These are phyloP conservation scores for Brachyhypopomus gauderio DNA, from an alignment of 2,113 vertebrate species.

Conservation along the genomic window DNA sequence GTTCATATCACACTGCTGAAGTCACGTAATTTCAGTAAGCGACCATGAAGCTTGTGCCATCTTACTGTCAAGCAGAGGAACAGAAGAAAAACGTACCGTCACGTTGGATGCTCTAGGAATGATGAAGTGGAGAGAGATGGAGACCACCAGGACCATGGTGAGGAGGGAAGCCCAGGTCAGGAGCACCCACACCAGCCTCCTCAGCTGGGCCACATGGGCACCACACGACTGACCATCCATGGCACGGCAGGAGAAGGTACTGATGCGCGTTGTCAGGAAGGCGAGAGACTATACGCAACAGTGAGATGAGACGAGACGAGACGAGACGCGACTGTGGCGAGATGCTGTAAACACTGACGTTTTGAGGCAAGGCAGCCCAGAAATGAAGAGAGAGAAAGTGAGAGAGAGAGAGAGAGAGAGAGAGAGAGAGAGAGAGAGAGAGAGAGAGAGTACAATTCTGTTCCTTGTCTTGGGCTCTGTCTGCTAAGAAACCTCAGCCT, in stretches of 20 bases:
- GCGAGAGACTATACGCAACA: neutral
- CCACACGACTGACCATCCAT: slow-evolving; percentile 31
- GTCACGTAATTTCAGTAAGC: too few relatives aligned
- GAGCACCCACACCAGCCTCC: slow-evolving; percentile 57
- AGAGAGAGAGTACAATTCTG: slow-evolving; percentile 14
- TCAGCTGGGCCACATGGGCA: slow-evolving; percentile 7
- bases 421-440: neutral
- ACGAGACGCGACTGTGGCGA: neutral
- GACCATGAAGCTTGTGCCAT: too few relatives aligned
- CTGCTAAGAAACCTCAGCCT: slow-evolving; percentile 57
- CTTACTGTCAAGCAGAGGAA: neutral
- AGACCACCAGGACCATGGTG: slow-evolving; percentile 55
- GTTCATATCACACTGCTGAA: too few relatives aligned
- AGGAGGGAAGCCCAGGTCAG: slow-evolving; percentile 66
- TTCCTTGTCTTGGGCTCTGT: slow-evolving; percentile 59
- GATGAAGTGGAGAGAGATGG: slow-evolving; percentile 61
- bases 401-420: slow-evolving; percentile 10
- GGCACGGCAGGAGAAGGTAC: neutral
- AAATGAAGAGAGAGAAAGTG: slow-evolving; percentile 1
- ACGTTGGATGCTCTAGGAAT: neutral
- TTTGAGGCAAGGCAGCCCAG: neutral
- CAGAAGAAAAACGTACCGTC: neutral
- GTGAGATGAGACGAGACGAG: too few relatives aligned
- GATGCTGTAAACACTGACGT: neutral
- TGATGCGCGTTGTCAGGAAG: neutral